phyloP scores from a whole-genome alignment of 2,888 invertebrate genomes.

The Oithona nana region DNA sequence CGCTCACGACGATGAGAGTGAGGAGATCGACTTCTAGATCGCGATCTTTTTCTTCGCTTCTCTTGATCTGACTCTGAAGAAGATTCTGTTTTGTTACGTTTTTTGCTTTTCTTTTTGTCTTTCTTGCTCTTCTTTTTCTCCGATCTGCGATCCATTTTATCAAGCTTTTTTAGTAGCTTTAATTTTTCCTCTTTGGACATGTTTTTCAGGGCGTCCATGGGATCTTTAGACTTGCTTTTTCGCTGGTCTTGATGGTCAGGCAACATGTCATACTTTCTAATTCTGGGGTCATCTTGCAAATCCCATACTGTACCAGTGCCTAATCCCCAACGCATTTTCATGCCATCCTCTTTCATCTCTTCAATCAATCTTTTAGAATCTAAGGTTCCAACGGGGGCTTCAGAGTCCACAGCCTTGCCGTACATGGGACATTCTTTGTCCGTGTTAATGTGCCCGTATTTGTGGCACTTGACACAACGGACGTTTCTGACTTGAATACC shows the following conservation, averaged over 20 bases:
- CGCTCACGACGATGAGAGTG: no score
- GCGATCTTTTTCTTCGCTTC: no score
- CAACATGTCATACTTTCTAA: not conserved
- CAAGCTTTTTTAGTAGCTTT: slow-evolving; percentile 47
- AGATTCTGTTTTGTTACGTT: slow-evolving; percentile 8
- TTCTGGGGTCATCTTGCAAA: slow-evolving; percentile 24
- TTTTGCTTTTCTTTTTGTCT: slow-evolving; percentile 18
- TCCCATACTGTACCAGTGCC: slow-evolving; percentile 34
- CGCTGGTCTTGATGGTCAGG: not conserved
- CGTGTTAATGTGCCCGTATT: slow-evolving; percentile 97
- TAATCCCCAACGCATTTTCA: slow-evolving; percentile 74
- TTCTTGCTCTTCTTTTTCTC: slow-evolving; percentile 21
- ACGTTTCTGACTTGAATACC: slow-evolving; percentile 94
- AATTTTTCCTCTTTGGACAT: slow-evolving; percentile 52
- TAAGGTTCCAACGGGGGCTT: slow-evolving; percentile 26
- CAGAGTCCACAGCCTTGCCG: slow-evolving; percentile 48
- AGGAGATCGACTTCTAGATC: no score
- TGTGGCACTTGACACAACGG: slow-evolving; percentile 93
- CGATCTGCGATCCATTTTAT: slow-evolving; percentile 22
- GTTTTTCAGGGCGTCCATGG: not conserved
- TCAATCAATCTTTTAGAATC: slow-evolving; percentile 55
- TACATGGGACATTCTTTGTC: slow-evolving; percentile 80
- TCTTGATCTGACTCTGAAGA: no score
- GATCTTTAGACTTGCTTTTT: not conserved
- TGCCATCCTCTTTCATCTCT: slow-evolving; percentile 78